A percentile compares a stretch with the other conserved stretches of the same genome.
phyloP scores from a whole-genome alignment of 2,797 vertebrate genomes.

The Poeciliopsis turneri region DNA sequence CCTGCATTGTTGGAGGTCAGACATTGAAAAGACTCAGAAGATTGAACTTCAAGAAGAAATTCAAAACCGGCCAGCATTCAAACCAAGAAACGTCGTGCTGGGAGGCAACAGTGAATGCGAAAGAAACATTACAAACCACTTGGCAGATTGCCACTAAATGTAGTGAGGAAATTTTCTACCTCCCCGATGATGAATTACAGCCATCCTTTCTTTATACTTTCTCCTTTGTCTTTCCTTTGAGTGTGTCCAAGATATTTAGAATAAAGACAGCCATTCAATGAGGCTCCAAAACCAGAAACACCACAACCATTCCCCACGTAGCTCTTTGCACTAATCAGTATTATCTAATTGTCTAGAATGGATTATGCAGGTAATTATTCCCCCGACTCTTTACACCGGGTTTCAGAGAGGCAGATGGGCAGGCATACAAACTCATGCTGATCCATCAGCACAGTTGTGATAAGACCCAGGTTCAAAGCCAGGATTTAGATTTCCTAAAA shows the following conservation, averaged over 20 bases:
- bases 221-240: conserved; percentile 12
- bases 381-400: conserved; percentile 54
- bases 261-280: conserved; percentile 17
- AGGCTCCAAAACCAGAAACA: conserved; percentile 11
- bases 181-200: conserved; percentile 8
- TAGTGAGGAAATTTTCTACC: conserved; percentile 10
- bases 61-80: conserved; percentile 2
- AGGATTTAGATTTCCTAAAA: not conserved
- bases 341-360: conserved; percentile 77
- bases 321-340: conserved; percentile 73
- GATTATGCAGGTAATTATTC: conserved; percentile 80
- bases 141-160: conserved; percentile 5
- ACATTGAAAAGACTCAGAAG: conserved; percentile 6
- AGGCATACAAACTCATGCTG: conserved; percentile 23
- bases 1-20: not conserved
- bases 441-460: conserved; percentile 9
- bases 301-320: conserved; percentile 59
- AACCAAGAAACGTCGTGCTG: conserved; percentile 4
- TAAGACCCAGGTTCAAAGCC: conserved; percentile 14
- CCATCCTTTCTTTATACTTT: not conserved
- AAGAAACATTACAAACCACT: not conserved
- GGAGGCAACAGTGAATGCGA: conserved; percentile 14
- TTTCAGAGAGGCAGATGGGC: conserved; percentile 50
- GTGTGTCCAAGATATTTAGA: conserved; percentile 14
- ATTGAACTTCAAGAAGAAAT: conserved; percentile 11